Base-by-base conservation (phyloP, 2,888 invertebrate genomes). In the Acronicta aceris region DNA sequence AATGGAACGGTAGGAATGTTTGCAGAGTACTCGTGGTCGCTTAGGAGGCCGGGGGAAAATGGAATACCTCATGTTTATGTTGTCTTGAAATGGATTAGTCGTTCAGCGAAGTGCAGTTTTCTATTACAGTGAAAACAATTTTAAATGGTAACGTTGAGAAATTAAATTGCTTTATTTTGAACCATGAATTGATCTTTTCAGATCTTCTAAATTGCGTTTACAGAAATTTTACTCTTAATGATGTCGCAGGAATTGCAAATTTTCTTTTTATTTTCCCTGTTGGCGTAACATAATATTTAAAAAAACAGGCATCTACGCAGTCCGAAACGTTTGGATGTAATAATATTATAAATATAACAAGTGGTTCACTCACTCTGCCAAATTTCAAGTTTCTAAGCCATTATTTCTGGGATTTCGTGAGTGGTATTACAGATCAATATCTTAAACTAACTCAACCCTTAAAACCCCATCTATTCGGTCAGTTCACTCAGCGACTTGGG, bases 1-100 rank as follows among this genome's bases (percentile, higher is more conserved):
- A 87, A 90, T 90, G 88, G 89, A 85, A 85, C 70, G 79, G 63
- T 67, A 64, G 79, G 81, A 76, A 82, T 84, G 84, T 85, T 87
- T 86, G 83, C 83, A 76, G 74, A 79, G 67, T 59, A 59, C 78
- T 78, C 74, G 62, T 77, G 74, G 63, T 65, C 77, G 82, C 71
- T 76, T 71, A 78, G 75, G 73, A 66, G 59, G 71, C 54, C 40
- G 59, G 80, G 76, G 74, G 61, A 58, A 64, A 75, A 70, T 64
- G 76, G 72, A 69, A 77, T 73, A 77, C 64, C 68, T 70, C 76
- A 71, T 74, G 71, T 76, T 71, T 59, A 71, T 71, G 64, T 71
- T 80, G 65, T 64, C 71, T 75, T 74, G 66, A 81, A 81, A 73
- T 71, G 65, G 70, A 81, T 79, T 75, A 81, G 75, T 69, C 54